A percentile compares a stretch with the other conserved stretches of the same genome.
These are phyloP conservation scores for Nephrotoma flavescens DNA, from an alignment of 2,888 invertebrate species.

Conservation along the genomic window DNA sequence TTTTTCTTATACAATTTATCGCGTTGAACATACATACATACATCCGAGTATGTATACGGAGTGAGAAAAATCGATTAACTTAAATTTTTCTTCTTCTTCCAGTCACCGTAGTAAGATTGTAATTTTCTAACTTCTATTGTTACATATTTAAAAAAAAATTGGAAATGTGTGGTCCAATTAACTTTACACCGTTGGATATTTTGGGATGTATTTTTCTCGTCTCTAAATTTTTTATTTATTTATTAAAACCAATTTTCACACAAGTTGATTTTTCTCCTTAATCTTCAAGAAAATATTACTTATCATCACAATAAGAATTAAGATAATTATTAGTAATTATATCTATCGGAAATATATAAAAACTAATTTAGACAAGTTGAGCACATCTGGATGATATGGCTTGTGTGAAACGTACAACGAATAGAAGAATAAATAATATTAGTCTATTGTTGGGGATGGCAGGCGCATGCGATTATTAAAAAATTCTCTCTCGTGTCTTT, in stretches of 20 bases:
- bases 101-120: neutral
- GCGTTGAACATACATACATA: neutral
- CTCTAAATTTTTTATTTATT: neutral
- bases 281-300: neutral
- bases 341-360: neutral
- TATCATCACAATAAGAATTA: neutral
- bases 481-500: neutral
- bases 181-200: neutral
- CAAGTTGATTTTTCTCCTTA: neutral
- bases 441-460: neutral
- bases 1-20: neutral
- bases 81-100: neutral
- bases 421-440: neutral
- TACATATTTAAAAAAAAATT: neutral
- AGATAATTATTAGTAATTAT: neutral
- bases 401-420: neutral
- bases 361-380: neutral
- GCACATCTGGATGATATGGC: neutral
- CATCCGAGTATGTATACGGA: neutral
- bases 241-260: neutral
- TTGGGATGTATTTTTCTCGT: neutral
- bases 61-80: neutral
- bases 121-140: neutral
- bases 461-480: neutral
- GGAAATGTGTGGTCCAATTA: constrained; percentile 2